A percentile compares a stretch with the other conserved stretches of the same genome.
Evolutionary conservation across 1,140 invertebrate genomes (phyloP).

Genomic region (Orius insidiosus): DNA sequence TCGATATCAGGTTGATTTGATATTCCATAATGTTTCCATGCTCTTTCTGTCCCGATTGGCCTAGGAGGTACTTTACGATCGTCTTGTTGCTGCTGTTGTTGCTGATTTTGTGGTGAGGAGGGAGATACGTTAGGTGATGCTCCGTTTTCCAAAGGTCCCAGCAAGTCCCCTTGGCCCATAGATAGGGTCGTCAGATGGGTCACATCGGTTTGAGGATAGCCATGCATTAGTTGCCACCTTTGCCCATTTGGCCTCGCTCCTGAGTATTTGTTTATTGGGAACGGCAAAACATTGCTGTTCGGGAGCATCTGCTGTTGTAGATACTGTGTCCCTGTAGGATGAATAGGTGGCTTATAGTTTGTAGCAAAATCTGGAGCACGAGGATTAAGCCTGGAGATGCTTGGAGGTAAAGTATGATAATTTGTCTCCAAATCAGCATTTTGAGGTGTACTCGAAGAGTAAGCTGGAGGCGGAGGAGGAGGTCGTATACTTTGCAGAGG

Average conservation of each 20-base stretch:
- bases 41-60: conserved; percentile 16
- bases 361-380: conserved; percentile 68
- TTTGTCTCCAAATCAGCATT: background rate
- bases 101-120: conserved; percentile 37
- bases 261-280: conserved; percentile 17
- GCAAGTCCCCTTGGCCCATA: conserved; percentile 29
- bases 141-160: conserved; percentile 33
- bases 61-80: conserved; percentile 19
- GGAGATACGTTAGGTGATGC: conserved; percentile 31
- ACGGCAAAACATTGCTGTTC: conserved; percentile 18
- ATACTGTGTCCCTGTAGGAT: conserved; percentile 14
- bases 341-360: conserved; percentile 23
- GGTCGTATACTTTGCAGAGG: conserved; percentile 5
- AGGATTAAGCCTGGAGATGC: conserved; percentile 65
- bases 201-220: conserved; percentile 15
- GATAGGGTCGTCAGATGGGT: conserved; percentile 27
- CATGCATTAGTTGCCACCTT: conserved; percentile 19
- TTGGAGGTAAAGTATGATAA: conserved; percentile 23
- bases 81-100: conserved; percentile 2
- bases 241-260: conserved; percentile 28
- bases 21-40: conserved; percentile 21
- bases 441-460: background rate
- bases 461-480: conserved; percentile 9
- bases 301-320: conserved; percentile 20
- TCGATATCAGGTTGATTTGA: conserved; percentile 13